Evolutionary conservation across 2,113 vertebrate genomes (phyloP).

Genomic region (Pedetes capensis): DNA sequence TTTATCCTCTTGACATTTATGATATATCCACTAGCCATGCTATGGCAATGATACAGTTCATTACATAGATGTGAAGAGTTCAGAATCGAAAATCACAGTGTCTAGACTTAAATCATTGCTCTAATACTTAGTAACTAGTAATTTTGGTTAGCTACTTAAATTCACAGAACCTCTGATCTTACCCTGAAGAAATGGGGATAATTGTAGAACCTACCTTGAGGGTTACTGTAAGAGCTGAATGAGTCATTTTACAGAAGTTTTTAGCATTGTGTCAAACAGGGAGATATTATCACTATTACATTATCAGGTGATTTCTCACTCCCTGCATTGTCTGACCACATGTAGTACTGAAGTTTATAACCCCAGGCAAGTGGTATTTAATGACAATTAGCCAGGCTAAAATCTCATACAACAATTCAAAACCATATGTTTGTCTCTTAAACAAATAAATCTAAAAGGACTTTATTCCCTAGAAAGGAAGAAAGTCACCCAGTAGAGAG

Average conservation of each 20-base stretch:
- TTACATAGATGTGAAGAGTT: background rate
- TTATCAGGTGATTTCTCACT: constrained; percentile 21
- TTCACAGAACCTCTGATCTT: background rate
- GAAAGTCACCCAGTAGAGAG: background rate
- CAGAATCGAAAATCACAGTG: background rate
- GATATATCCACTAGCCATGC: background rate
- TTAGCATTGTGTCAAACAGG: background rate
- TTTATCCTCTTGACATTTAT: background rate
- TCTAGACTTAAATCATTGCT: background rate
- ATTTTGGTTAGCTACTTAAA: background rate
- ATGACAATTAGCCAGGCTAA: constrained; percentile 34
- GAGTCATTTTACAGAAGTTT: background rate
- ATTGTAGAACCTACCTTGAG: background rate
- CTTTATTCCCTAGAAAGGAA: background rate
- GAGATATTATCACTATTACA: background rate
- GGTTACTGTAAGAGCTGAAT: background rate
- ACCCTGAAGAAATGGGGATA: background rate
- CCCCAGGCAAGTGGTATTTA: constrained; percentile 16
- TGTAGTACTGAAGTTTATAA: background rate
- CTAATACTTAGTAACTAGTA: background rate
- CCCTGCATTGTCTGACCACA: background rate
- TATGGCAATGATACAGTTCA: background rate
- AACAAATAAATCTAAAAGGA: background rate
- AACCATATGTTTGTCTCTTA: background rate
- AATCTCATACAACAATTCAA: constrained; percentile 5